Base-by-base conservation (phyloP, 2,113 vertebrate species). In the Melanocharis versteri region DNA sequence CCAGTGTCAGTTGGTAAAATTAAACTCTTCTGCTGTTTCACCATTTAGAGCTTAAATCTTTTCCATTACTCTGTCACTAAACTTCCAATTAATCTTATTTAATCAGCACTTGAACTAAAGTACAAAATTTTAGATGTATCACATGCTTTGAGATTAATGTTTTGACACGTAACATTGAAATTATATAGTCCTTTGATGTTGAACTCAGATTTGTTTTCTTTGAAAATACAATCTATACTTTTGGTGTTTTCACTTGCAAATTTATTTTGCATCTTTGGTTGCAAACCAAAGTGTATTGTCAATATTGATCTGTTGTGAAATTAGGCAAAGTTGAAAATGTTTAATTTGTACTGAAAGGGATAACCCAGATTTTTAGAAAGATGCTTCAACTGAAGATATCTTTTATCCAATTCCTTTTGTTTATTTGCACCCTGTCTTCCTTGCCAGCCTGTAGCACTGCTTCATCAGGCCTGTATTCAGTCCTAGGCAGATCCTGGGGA, bases 91-190 rank as follows among this genome's bases (percentile, higher is more conserved):
- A 93, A 39, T 91, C 68, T 93, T 93, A 92, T 35, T 90, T 94
- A 87, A 92, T 95, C 95, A 93, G 70, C 87, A 80, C 50, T 89
- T 93, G 90, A 94, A 76, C 70, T 83, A 40, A 83, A 84, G 50
- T 75, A 79, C 31, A 77, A 75, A 72, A 89, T 79, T 96, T 90
- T 72, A 66, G 72, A 56, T 71, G 16, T 53, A 47, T 65, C 31
- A 35, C 24, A 23, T 86, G 12, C 21, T 86, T 91, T 68, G n/a
- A 60, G 56, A 69, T 57, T 56, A 77, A 64, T 71, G 5, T 83
- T 95, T 93, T 89, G 58, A 62, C 44, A 57, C 0, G 0, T 40
- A 47, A 53, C 8, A 33, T 54, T 84, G 47, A 82, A 93, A 75
- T 80, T 40, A 39, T 62, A 24, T 62, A 51, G 42, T 89, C 20